Evolutionary conservation across 2,888 invertebrate genomes (phyloP), one percentile per base, ranked within the genome.

Genomic region (Cryptops parisi): DNA sequence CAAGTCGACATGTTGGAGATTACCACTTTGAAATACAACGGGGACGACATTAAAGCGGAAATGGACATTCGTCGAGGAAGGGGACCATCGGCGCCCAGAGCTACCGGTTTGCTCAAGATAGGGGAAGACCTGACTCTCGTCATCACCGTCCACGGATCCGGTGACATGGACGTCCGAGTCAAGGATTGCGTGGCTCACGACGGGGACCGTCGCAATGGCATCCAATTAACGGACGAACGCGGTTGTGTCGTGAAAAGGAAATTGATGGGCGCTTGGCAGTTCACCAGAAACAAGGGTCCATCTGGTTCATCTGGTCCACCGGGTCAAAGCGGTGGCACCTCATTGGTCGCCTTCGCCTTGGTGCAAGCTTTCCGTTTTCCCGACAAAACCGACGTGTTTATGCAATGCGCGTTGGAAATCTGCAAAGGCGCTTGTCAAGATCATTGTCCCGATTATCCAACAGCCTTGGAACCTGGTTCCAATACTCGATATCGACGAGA

Each of bases 51-150:
- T 0, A 80, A 81, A 69, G 84, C 84, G 4, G 77, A 79, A 57
- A 70, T 86, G 48, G 85, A 85, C 59, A 82, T 86, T 53, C 62
- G 70, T 68, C 70, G 77, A 27, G 86, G 86, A 3, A 76, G 78
- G 63, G 85, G 85, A 54, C 84, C 85, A 19, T 81, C 83, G 62
- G 83, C 83, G 1, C 78, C 78, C 2, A 76, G 81, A 52, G 84
- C 84, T 0, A 79, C 79, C 58, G 84, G 84, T 1, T 72, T 85
- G 38, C 80, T 86, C 5, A 83, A 83, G 68, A 85, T 86, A 58
- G 85, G 86, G 51, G 84, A 85, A 66, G 75, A 76, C 0, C 83
- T 86, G 81, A 85, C 85, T 0, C 70, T 85, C 55, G 85, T 84
- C 2, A 81, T 86, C 4, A 77, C 82, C 0, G 82, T 85, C 1